Evolutionary conservation across 2,113 vertebrate genomes (phyloP).

Genomic region (Agapornis roseicollis): DNA sequence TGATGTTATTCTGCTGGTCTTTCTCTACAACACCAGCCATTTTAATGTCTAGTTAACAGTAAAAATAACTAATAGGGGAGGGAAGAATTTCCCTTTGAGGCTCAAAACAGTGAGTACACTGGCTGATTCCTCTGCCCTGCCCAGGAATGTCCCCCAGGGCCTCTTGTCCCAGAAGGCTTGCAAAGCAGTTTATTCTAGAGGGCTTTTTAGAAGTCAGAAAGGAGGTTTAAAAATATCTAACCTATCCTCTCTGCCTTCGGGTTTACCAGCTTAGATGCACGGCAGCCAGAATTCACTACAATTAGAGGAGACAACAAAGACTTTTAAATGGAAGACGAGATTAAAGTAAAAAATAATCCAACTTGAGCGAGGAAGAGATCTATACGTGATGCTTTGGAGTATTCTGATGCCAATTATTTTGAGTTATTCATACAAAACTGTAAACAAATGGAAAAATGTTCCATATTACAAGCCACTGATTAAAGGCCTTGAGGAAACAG

Average conservation of each 20-base stretch:
- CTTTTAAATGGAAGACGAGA: not conserved
- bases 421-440: slow-evolving; percentile 17
- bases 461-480: slow-evolving; percentile 9
- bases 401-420: slow-evolving; percentile 4
- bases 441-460: slow-evolving; percentile 2
- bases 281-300: not conserved
- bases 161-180: not conserved
- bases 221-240: slow-evolving; percentile 10
- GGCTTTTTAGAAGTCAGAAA: not conserved
- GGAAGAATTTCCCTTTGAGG: not conserved
- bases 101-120: not conserved
- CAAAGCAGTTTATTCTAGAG: not conserved
- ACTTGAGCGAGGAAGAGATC: not conserved
- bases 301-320: not conserved
- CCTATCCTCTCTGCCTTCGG: not conserved
- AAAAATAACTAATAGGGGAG: not conserved
- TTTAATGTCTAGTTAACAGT: not conserved
- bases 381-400: not conserved
- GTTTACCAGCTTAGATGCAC: not conserved
- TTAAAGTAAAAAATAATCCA: not conserved
- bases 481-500: slow-evolving; percentile 1
- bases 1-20: not conserved
- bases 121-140: not conserved
- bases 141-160: not conserved
- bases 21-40: not conserved